A percentile compares a stretch with the other conserved stretches of the same genome.
phyloP scores from a whole-genome alignment of 2,113 vertebrate species.

The Halcyon senegalensis region DNA sequence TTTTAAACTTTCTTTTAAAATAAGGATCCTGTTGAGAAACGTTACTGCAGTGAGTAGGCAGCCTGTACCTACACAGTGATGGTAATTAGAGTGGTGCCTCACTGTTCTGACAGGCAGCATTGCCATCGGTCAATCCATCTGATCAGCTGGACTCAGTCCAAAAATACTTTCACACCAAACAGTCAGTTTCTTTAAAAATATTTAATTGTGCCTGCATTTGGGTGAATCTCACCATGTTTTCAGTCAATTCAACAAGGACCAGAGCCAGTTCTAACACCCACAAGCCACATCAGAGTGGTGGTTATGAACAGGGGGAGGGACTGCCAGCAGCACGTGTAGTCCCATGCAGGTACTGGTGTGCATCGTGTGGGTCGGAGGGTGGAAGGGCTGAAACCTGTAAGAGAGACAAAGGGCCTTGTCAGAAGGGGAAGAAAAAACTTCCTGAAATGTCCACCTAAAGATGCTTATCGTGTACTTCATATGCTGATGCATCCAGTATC shows the following conservation, averaged over 20 bases:
- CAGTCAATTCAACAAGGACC: neutral
- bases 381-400: neutral
- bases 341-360: neutral
- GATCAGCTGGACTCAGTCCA: conserved; percentile 21
- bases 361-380: neutral
- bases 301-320: neutral
- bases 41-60: neutral
- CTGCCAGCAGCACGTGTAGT: rapidly evolving
- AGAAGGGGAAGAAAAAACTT: neutral
- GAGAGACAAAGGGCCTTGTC: neutral
- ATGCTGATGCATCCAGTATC: neutral
- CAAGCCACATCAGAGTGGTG: neutral
- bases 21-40: neutral
- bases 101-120: neutral
- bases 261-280: neutral
- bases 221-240: neutral
- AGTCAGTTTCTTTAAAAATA: neutral
- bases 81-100: neutral
- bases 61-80: neutral
- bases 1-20: neutral
- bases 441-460: neutral
- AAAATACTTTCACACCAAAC: neutral
- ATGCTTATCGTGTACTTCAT: neutral
- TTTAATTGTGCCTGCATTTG: neutral
- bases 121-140: neutral